Evolutionary conservation across 2,113 vertebrate genomes (phyloP).

Genomic region (Peromyscus maniculatus): DNA sequence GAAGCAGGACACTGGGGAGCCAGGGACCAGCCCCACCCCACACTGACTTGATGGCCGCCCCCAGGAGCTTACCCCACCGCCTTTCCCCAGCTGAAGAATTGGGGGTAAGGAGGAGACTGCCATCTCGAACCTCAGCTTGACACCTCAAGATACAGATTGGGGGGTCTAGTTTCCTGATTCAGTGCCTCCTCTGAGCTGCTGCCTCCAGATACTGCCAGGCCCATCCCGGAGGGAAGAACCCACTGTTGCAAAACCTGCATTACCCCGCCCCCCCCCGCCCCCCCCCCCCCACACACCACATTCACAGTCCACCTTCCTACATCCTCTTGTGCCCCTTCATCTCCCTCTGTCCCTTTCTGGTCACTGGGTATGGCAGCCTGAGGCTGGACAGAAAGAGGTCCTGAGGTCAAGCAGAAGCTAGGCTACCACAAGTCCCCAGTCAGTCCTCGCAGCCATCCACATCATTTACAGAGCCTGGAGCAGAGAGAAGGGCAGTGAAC

Average conservation of each 20-base stretch:
- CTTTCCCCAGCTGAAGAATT: not conserved
- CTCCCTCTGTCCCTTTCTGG: not conserved
- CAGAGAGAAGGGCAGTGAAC: not conserved
- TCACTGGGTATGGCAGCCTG: not conserved
- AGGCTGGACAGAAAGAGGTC: not conserved
- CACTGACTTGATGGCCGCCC: rapidly evolving
- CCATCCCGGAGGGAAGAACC: not conserved
- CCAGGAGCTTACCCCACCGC: too few species aligned
- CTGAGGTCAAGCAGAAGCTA: not conserved
- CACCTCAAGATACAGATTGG: not conserved
- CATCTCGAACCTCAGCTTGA: not conserved
- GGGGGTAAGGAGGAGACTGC: not conserved
- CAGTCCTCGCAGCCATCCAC: not conserved
- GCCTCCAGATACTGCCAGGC: not conserved
- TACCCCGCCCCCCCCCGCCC: not conserved
- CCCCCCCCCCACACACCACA: rapidly evolving
- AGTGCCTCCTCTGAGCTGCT: not conserved
- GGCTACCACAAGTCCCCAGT: not conserved
- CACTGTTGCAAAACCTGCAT: not conserved
- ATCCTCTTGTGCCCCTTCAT: not conserved
- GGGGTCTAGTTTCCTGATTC: not conserved
- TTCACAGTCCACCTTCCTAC: not conserved
- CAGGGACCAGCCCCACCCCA: not conserved
- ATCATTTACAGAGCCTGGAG: not conserved
- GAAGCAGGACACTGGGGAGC: not conserved